A percentile compares a stretch with the other conserved stretches of the same genome.
Conservation (phyloP, 2,113 vertebrate species). For the Psammodynastes pulverulentus region DNA sequence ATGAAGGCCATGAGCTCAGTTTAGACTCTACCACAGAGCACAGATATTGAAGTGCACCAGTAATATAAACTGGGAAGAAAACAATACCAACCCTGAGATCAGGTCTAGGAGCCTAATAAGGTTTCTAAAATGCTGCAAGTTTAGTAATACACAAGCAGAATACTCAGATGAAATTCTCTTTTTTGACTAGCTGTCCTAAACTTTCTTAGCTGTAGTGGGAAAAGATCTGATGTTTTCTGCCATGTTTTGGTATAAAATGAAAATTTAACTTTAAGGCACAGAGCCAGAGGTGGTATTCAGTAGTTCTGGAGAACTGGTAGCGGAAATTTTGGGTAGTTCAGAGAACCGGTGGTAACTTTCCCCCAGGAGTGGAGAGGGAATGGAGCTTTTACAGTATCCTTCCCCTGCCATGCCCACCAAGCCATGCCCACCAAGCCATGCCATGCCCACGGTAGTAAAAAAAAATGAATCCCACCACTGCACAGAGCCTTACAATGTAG, state of each 20-base stretch:
- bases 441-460: no score
- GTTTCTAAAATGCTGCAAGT: background rate
- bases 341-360: no score
- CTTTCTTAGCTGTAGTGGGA: background rate
- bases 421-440: no score
- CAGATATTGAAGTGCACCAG: background rate
- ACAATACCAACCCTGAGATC: background rate
- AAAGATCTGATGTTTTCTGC: background rate
- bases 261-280: background rate
- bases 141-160: background rate
- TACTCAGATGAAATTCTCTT: background rate
- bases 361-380: no score
- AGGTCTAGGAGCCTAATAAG: background rate
- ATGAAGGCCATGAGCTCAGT: background rate
- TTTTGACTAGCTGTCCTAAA: background rate
- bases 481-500: constrained; percentile 21
- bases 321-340: no score
- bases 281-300: no score
- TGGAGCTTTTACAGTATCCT: no score
- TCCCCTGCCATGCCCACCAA: no score
- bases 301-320: no score
- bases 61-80: background rate
- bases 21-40: background rate
- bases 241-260: background rate
- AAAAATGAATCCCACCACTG: no score